These are phyloP conservation scores for Actinemys pallida DNA, from an alignment of 2,113 vertebrate species.

Conservation along the genomic window DNA sequence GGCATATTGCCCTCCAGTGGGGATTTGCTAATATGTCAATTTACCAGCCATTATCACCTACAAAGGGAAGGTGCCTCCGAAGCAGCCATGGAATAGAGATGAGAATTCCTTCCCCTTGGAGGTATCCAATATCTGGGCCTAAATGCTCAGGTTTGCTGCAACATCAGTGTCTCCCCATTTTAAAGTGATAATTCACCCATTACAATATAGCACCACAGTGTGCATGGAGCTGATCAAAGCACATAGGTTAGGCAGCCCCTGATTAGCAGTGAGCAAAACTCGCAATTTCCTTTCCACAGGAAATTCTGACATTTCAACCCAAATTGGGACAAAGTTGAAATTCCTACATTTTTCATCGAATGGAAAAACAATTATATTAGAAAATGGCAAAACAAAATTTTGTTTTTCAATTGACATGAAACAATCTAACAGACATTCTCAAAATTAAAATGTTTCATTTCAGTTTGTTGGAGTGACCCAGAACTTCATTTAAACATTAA, in stretches of 20 bases:
- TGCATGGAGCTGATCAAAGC: neutral
- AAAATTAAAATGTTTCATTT: neutral
- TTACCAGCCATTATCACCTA: neutral
- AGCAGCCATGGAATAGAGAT: neutral
- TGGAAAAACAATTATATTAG: neutral
- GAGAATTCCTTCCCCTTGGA: neutral
- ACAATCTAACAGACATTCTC: neutral
- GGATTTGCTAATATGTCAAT: neutral
- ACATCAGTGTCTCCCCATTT: neutral
- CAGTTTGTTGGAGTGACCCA: neutral
- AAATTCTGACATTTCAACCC: neutral
- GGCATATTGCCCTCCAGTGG: neutral
- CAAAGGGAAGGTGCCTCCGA: neutral
- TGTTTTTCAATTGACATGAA: neutral
- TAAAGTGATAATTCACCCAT: neutral
- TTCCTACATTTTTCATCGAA: neutral
- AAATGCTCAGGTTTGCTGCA: neutral
- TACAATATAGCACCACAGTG: neutral
- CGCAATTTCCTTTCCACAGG: neutral
- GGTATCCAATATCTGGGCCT: neutral
- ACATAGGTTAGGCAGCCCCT: neutral
- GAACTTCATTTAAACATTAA: neutral
- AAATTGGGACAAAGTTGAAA: neutral
- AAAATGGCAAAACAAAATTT: neutral
- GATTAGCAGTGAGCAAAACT: neutral